A percentile compares a stretch with the other conserved stretches of the same genome.
phyloP scores from a whole-genome alignment of 2,797 vertebrate species.

The Dicrostonyx torquatus region DNA sequence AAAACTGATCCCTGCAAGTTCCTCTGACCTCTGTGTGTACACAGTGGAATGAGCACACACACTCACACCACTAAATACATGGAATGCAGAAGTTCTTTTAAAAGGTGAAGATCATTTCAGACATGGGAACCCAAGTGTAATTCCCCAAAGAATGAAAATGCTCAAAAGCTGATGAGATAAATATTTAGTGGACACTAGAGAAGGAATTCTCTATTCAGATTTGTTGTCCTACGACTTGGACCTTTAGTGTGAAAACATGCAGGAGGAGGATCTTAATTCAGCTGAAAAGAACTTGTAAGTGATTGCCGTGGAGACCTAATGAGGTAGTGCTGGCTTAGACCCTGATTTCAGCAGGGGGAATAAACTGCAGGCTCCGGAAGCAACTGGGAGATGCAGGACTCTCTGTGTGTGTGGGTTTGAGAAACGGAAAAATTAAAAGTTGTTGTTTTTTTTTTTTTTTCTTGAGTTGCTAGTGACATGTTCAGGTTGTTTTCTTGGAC shows the following conservation, averaged over 20 bases:
- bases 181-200: not conserved
- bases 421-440: not conserved
- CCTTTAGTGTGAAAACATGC: constrained; percentile 11
- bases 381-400: not conserved
- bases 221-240: not conserved
- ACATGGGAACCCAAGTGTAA: not conserved
- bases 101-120: not conserved
- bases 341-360: not conserved
- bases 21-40: not conserved
- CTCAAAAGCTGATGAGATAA: not conserved
- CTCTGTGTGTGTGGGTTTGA: not conserved
- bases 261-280: not conserved
- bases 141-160: not conserved
- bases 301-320: not conserved
- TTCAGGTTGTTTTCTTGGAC: not conserved
- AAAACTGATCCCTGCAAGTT: not conserved
- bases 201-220: not conserved
- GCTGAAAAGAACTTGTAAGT: not conserved
- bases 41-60: not conserved
- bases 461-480: constrained; percentile 15
- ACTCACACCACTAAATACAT: not conserved
- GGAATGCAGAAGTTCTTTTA: not conserved
- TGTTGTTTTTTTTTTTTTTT: constrained; percentile 48
- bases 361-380: not conserved
- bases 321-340: not conserved